Conservation (phyloP, 2,888 invertebrate species). For the Hydraecia micacea region DNA sequence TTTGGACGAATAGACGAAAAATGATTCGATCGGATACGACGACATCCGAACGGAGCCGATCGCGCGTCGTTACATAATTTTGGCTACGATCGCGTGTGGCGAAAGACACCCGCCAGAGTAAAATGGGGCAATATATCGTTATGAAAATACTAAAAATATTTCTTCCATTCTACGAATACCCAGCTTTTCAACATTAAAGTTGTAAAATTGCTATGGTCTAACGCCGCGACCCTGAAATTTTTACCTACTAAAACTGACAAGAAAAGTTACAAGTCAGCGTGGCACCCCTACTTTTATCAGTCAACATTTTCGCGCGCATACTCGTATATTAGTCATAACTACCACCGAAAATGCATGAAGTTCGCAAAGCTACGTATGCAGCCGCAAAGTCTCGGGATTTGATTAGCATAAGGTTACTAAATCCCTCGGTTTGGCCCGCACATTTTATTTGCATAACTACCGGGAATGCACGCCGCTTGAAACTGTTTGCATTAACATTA, state of each 20-base stretch:
- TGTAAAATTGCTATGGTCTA: background rate
- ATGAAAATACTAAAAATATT: background rate
- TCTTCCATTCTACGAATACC: background rate
- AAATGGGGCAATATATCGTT: too few relatives aligned
- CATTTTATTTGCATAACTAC: conserved; percentile 79
- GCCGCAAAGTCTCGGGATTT: conserved; percentile 66
- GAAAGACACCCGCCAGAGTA: too few relatives aligned
- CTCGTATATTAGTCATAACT: conserved; percentile 27
- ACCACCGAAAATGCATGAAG: conserved; percentile 54
- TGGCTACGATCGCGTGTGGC: too few relatives aligned
- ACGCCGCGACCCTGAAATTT: background rate
- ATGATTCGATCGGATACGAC: too few relatives aligned
- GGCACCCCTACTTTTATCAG: conserved; percentile 35
- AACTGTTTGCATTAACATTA: conserved; percentile 71
- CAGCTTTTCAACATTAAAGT: background rate
- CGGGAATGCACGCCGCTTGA: conserved; percentile 55
- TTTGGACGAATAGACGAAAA: too few relatives aligned
- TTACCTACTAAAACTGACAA: background rate
- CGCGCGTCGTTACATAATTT: too few relatives aligned
- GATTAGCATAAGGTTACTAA: conserved; percentile 78
- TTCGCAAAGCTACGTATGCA: conserved; percentile 51
- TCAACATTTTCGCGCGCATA: conserved; percentile 20
- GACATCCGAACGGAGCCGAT: too few relatives aligned
- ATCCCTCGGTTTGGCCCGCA: conserved; percentile 71
- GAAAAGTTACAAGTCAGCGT: background rate